Evolutionary conservation across 2,888 invertebrate species (phyloP), one percentile per base, ranked within the genome.

Genomic region (Sinodicranocentrus sp.): DNA sequence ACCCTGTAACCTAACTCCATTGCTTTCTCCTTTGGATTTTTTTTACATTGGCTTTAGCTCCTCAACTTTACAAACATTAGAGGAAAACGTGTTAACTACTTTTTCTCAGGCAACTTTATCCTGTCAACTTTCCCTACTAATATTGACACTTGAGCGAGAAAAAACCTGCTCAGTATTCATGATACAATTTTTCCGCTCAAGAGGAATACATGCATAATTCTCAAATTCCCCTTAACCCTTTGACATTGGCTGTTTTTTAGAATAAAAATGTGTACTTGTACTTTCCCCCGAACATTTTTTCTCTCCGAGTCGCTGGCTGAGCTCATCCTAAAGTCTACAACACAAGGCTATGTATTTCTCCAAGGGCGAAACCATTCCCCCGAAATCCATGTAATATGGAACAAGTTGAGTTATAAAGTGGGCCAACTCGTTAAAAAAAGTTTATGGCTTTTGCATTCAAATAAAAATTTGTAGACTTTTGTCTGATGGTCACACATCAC

Each of bases 391-490:
- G 33, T 33, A 10, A 10, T 33, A 10, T 33, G 33, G 33, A 33
- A 33, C 33, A 33, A 33, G 33, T 33, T 33, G 33, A 33, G 33
- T 26, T 61, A 26, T 28, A 61, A 61, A 61, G 61, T 61, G 26
- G 61, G 61, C 3, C 61, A 61, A 33, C 61, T 61, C 61, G 61
- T 61, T 61, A 61, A 61, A 61, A n/a, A 61, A 33, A 61, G 28
- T 61, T 61, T 61, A 61, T 33, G 61, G 33, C 61, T 61, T 61
- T 61, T 61, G 61, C 61, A 61, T 61, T 17, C 28, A 2, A 61
- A 28, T 21, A 61, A 28, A 28, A 2, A n/a, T 57, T 19, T 19
- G 15, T 17, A 48, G n/a, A 48, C 48, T 57, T 17, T 23, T 23
- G 23, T 57, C 57, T 23, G 17, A 52, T 25, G 28, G 61, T 28